Evolutionary conservation across 2,797 vertebrate genomes (phyloP).

Genomic region (Gymnopithys bicolor): DNA sequence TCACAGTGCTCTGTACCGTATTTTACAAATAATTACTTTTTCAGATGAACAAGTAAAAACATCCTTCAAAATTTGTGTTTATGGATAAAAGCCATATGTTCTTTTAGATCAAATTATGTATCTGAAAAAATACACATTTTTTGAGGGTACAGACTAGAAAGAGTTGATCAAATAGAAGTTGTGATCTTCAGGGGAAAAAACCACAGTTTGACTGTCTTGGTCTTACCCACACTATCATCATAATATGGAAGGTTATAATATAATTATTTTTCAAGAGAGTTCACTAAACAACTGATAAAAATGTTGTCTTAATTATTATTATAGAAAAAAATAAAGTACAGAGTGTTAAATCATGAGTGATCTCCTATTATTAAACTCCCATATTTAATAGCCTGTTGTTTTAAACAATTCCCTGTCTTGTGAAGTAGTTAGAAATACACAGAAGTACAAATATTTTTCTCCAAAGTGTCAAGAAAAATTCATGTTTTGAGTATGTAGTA

Average conservation of each 20-base stretch:
- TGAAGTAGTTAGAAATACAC: neutral
- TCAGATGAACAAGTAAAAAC: neutral
- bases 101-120: neutral
- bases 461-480: neutral
- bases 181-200: neutral
- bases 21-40: neutral
- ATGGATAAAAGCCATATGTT: neutral
- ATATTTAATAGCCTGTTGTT: neutral
- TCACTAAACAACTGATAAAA: neutral
- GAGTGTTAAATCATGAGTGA: neutral
- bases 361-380: neutral
- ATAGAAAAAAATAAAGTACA: neutral
- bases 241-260: neutral
- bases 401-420: neutral
- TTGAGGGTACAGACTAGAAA: neutral
- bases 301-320: neutral
- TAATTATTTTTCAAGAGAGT: neutral
- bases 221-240: neutral
- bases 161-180: neutral
- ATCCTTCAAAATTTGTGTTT: neutral
- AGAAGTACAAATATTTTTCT: neutral
- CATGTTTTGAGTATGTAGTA: neutral
- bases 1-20: neutral
- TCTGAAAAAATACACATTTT: neutral
- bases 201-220: fast-evolving